Base-by-base conservation (phyloP, 2,113 vertebrate species). In the Cynopterus brachyotis region DNA sequence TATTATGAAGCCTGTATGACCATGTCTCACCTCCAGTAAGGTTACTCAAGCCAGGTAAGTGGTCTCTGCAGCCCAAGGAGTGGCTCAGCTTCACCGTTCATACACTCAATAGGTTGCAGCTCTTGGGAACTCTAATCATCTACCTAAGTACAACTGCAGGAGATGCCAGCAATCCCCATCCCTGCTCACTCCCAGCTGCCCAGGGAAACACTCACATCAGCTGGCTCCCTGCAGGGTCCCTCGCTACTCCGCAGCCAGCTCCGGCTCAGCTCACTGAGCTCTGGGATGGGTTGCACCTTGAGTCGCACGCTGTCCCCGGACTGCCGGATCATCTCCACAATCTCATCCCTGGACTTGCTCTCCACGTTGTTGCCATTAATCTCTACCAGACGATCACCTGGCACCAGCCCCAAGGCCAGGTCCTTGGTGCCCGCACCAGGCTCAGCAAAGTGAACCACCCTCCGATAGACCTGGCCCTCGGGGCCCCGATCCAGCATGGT, bases 251-350 rank as follows among this genome's bases (percentile, higher is more conserved):
- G 99, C 98, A 99, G 98, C 99, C 99, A 99, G 98, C 99, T 99
- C 97, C 98, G 98, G 98, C 99, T 99, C 98, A 99, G 98, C 98
- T 99, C 99, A 0, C 99, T 99, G 98, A 99, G 98, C 98, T 99
- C 99, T 79, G 99, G 98, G 96, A 99, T 99, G n/a, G 99, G 99
- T 97, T 99, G 99, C 97, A 99, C 99, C 98, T 99, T 99, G 60
- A 99, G 98, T 84, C 99, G 98, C 55, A 99, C 99, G 0, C 98
- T 98, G 62, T 99, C 99, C 55, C 99, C 99, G 0, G 99, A 99
- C 96, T 99, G 99, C 92, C 99, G 99, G 98, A 99, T 99, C 99
- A 99, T 99, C 98, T 99, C 99, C 98, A 99, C 99, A 0, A 99
- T 99, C 98, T 99, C 99, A 9, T 99, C 99, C 85, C 99, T 98